These are phyloP conservation scores for Microtus pennsylvanicus DNA, from an alignment of 2,113 vertebrate genomes.

Conservation along the genomic window DNA sequence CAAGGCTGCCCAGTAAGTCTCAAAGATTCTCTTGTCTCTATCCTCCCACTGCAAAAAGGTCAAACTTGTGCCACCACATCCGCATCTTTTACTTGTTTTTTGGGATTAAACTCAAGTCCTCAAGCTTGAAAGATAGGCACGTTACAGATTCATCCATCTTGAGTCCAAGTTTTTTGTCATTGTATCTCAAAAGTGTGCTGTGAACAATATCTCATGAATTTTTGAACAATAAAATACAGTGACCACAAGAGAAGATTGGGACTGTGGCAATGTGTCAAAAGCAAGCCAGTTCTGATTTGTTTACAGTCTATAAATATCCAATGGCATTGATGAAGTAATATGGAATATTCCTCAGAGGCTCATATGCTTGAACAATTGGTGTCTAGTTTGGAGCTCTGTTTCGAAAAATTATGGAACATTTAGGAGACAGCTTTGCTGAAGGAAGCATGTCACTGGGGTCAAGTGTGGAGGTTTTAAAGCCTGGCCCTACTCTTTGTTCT, in stretches of 20 bases:
- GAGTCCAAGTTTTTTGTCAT: not conserved
- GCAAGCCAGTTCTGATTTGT: not conserved
- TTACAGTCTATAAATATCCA: not conserved
- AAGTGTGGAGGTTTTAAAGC: not conserved
- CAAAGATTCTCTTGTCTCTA: not conserved
- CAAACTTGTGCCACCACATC: not conserved
- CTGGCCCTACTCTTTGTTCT: not conserved
- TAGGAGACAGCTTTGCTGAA: not conserved
- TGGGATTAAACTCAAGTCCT: not conserved
- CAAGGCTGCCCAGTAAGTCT: not conserved
- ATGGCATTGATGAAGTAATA: not conserved
- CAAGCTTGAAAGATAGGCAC: not conserved
- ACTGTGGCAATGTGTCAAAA: not conserved
- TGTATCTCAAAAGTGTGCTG: too few species aligned
- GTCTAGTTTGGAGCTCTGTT: not conserved
- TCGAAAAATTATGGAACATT: not conserved
- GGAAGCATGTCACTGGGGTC: not conserved
- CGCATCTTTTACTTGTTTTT: not conserved
- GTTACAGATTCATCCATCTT: not conserved
- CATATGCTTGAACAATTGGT: not conserved
- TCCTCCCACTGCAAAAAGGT: not conserved
- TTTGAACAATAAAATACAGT: not conserved
- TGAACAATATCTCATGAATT: not conserved
- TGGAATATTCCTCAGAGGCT: not conserved
- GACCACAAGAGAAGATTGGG: not conserved